A percentile compares a stretch with the other conserved stretches of the same genome.
These are phyloP conservation scores for Riparia riparia DNA, from an alignment of 2,113 vertebrate genomes.

Conservation along the genomic window DNA sequence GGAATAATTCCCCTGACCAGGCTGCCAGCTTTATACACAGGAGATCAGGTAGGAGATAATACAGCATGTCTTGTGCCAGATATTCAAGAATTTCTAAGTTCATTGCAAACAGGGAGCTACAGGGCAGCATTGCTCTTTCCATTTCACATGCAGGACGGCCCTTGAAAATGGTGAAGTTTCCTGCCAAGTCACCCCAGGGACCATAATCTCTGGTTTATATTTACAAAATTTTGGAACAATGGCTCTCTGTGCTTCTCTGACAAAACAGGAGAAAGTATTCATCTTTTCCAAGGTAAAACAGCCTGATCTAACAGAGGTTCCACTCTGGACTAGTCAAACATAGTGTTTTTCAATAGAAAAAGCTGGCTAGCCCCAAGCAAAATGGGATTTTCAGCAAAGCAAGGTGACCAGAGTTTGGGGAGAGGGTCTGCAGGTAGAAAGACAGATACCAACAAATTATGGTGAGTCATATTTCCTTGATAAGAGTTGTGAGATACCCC, in stretches of 20 bases:
- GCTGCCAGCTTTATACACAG: not conserved
- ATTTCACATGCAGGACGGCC: not conserved
- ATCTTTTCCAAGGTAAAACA: not conserved
- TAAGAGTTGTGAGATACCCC: not conserved
- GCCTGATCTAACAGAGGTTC: not conserved
- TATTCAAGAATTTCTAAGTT: constrained; percentile 19
- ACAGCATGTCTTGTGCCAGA: not conserved
- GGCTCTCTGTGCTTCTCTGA: not conserved
- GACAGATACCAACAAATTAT: not conserved
- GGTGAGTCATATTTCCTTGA: not conserved
- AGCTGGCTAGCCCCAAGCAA: not conserved
- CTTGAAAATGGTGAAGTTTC: not conserved
- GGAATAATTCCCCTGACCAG: not conserved
- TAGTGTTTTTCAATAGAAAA: not conserved
- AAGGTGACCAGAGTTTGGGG: not conserved
- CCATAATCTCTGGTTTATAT: not conserved
- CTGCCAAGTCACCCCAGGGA: not conserved
- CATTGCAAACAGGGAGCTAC: not conserved
- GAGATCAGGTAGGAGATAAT: constrained; percentile 19
- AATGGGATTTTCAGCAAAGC: not conserved
- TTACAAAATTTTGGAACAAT: not conserved
- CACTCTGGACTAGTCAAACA: not conserved
- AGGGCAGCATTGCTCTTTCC: not conserved
- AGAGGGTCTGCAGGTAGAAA: not conserved
- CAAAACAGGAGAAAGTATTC: not conserved